Conservation (phyloP, 2,888 invertebrate genomes). For the Microdon myrmicae region DNA sequence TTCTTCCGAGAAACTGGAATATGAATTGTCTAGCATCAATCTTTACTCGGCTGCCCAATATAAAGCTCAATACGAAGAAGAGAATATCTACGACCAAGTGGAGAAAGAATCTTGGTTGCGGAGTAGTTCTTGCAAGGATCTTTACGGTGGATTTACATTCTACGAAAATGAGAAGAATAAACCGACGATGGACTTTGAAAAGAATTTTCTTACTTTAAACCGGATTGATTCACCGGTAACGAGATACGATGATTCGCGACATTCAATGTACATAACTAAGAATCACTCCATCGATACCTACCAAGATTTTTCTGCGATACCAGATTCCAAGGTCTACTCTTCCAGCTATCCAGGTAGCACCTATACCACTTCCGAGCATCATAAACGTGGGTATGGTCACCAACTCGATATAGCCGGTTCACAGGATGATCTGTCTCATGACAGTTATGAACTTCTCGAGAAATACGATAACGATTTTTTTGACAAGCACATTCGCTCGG, state of each 20-base stretch:
- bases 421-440: conserved; percentile 88
- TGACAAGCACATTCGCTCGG: conserved; percentile 63
- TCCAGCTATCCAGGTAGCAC: conserved; percentile 87
- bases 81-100: conserved; percentile 64
- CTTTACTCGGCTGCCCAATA: conserved; percentile 69
- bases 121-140: conserved; percentile 84
- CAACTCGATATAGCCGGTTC: conserved; percentile 71
- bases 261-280: conserved; percentile 72
- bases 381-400: conserved; percentile 70
- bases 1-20: conserved; percentile 69
- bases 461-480: conserved; percentile 71
- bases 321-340: conserved; percentile 81
- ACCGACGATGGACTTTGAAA: conserved; percentile 67
- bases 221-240: conserved; percentile 77
- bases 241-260: conserved; percentile 76
- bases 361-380: conserved; percentile 69
- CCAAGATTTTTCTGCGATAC: conserved; percentile 72
- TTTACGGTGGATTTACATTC: conserved; percentile 76
- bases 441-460: conserved; percentile 86
- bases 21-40: conserved; percentile 71
- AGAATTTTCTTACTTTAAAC: conserved; percentile 66
- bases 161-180: conserved; percentile 70
- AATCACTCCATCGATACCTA: conserved; percentile 75
- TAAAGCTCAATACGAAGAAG: conserved; percentile 59
- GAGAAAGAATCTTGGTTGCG: conserved; percentile 74